Base-by-base conservation (phyloP, 2,113 vertebrate genomes). In the Dasyprocta punctata region DNA sequence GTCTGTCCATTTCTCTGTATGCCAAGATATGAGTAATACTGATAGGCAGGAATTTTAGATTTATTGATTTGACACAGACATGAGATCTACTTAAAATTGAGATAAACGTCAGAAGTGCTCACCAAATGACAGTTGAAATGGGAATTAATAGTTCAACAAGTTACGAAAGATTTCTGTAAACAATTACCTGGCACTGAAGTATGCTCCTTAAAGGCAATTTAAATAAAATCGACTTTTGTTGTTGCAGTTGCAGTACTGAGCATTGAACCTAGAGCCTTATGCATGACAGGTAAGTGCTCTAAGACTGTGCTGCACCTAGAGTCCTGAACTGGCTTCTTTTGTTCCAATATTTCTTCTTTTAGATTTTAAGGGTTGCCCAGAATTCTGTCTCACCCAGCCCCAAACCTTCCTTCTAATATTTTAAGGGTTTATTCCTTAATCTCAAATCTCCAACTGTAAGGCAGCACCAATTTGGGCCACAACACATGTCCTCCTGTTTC, bases 51-150 rank as follows among this genome's bases (percentile, higher is more conserved):
- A 97, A 98, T 93, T 33, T 1, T 65, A 96, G 84, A 52, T 1
- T 89, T 97, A 97, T 93, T 60, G 95, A 97, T 95, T 92, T 91
- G 85, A 75, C 81, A 90, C 7, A 38, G 91, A 97, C 97, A 97
- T 1, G 88, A 54, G 52, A 91, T 75, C 73, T 89, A 80, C 82
- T 95, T 93, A 97, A 83, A 98, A 94, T 36, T 60, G 54, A 86
- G 95, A 38, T 95, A 41, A 63, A 97, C 73, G 93, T 95, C 90
- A 97, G 56, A 95, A 41, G 14, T 85, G 65, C 98, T 90, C 97
- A 96, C 93, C 73, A 91, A 84, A 94, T 96, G 60, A 89, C 19
- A 94, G 92, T 11, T 80, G 89, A 92, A 92, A 96, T 77, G 65
- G 54, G 54, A 95, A 54, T 92, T 75, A 88, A 80, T 78, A 54